Evolutionary conservation across 2,888 invertebrate species (phyloP), one percentile per base, ranked within the genome.

Genomic region (Arge pagana): DNA sequence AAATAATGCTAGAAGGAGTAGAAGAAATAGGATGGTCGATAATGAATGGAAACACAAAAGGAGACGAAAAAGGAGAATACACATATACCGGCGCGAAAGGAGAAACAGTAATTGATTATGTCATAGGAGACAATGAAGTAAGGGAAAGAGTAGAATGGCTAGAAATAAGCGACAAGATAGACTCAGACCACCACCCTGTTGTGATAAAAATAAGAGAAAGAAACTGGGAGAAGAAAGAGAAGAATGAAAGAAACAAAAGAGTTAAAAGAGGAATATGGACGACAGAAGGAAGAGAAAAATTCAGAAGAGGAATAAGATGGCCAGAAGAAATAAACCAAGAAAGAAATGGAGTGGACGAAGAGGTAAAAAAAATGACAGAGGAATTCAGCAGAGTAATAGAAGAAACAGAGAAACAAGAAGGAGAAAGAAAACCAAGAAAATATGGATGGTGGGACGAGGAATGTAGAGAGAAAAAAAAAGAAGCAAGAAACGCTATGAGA

Each of bases 81-180:
- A 26, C 28, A 26, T 26, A 10, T 3, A 3, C n/a, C 4, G 28
- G 28, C 2, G 28, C 8, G n/a, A 26, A n/a, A n/a, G 28, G 28
- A n/a, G 8, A n/a, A 3, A 10, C 28, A 26, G 28, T 26, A 3
- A 26, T 26, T 10, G 28, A 26, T 3, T n/a, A 10, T 3, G 28
- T 26, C 10, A 8, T 26, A 10, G 2, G 13, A 16, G 36, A 40
- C 15, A 35, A 54, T 10, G 16, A 54, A n/a, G 50, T 54, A n/a
- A 56, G 52, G 53, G 26, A 41, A 37, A 18, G 53, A 6, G 42
- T 58, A 31, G 52, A 53, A 7, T 43, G 50, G 37, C 52, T 52
- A n/a, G 35, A 3, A 53, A 35, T 33, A 33, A 42, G 42, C 2
- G 28, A 3, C 8, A 26, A n/a, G 45, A 52, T 2, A 23, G 18